Base-by-base conservation (phyloP, 2,113 vertebrate genomes). In the Cheilinus undulatus region DNA sequence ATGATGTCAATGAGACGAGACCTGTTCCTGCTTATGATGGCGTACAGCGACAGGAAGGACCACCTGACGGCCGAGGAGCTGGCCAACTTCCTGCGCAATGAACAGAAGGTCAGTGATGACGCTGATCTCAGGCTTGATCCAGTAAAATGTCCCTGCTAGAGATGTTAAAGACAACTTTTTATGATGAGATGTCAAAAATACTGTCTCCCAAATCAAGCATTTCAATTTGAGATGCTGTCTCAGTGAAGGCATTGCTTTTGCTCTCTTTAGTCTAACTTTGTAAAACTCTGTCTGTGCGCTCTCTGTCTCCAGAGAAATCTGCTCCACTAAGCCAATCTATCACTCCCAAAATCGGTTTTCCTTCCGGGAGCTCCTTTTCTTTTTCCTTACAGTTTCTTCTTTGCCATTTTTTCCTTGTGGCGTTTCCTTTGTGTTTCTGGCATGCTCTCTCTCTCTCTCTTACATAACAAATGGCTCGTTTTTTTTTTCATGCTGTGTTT, bases 1-100 rank as follows among this genome's bases (percentile, higher is more conserved):
- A 99, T 99, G 97, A 99, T 99, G 96, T 99, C 97, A 4, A 82
- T 97, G 69, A 93, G 98, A 14, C 92, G 98, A 15, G 98, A 99
- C 52, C 94, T 99, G 40, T 99, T 96, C 89, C 86, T 99, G 43
- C 51, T 99, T 76, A 95, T 99, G 61, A 87, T 98, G 79, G 96
- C 92, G 71, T 98, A 97, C 91, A 99, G 97, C 15, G 95, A 97
- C 87, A 97, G 95, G 91, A 99, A 97, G 82, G 97, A 99, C 87
- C 95, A 98, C 69, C 93, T 99, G 45, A 98, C 95, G 0, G 83
- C 86, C 0, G 97, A 98, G 1, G 97, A 99, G 42, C 89, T 99
- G 24, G 93, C 94, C 40, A 95, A 95, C 83, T 97, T 99, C 80
- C 92, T 99, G 38, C 95, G 86, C 74, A 93, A 92, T 12, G 97